phyloP scores from a whole-genome alignment of 2,797 vertebrate genomes.

The Atherinosoma microstoma region DNA sequence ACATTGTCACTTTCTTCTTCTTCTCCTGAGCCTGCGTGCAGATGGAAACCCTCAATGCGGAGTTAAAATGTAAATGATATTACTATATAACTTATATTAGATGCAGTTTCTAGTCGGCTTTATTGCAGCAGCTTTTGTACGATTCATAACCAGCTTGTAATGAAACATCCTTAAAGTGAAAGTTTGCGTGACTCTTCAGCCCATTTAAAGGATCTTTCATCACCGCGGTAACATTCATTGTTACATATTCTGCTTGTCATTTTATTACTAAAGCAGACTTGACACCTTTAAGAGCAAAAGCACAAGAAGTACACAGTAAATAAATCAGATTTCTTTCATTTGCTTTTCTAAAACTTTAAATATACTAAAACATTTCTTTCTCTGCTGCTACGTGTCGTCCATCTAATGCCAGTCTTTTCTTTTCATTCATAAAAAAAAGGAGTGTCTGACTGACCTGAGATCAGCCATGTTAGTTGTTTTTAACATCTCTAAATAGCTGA shows the following conservation, averaged over 20 bases:
- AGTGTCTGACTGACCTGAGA: constrained; percentile 23
- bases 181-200: constrained; percentile 8
- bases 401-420: background rate
- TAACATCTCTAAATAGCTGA: constrained; percentile 6
- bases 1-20: background rate
- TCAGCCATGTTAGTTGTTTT: background rate
- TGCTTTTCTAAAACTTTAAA: constrained; percentile 1
- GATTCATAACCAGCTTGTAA: constrained; percentile 18
- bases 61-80: background rate
- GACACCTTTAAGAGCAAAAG: constrained; percentile 7
- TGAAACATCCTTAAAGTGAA: constrained; percentile 25
- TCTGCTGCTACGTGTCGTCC: background rate
- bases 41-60: background rate
- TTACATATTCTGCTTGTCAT: constrained; percentile 16
- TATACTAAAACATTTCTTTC: constrained; percentile 4
- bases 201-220: constrained; percentile 36
- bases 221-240: constrained; percentile 35
- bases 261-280: constrained; percentile 15
- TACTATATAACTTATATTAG: constrained; percentile 4
- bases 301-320: constrained; percentile 3
- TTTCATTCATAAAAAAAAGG: constrained; percentile 2
- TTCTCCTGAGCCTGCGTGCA: background rate
- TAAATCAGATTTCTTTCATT: background rate
- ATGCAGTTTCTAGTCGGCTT: constrained; percentile 19
- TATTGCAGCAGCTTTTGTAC: constrained; percentile 46